Evolutionary conservation across 2,888 invertebrate genomes (phyloP).

Genomic region (Athripsodes cinereus): DNA sequence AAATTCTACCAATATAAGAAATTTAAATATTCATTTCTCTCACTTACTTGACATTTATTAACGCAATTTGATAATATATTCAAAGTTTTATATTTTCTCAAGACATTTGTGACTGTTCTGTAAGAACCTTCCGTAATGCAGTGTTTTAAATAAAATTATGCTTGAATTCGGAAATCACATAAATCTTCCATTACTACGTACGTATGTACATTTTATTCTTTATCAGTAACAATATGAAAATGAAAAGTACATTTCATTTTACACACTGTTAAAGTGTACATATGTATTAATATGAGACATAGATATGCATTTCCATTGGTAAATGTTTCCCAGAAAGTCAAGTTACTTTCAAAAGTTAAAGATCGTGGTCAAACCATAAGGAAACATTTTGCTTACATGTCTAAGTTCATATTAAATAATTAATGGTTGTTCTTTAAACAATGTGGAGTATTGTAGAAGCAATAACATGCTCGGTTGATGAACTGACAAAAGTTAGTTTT

Average conservation of each 20-base stretch:
- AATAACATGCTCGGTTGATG: not conserved
- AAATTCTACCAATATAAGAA: conserved; percentile 2
- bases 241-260: no score
- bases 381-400: not conserved
- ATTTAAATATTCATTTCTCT: not conserved
- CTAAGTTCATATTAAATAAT: conserved; percentile 1
- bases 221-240: no score
- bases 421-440: not conserved
- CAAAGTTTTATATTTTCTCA: no score
- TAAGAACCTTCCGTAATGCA: no score
- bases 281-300: no score
- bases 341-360: not conserved
- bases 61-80: not conserved
- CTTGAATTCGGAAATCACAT: no score
- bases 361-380: not conserved
- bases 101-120: not conserved
- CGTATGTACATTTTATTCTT: no score
- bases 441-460: not conserved
- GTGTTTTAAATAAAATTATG: no score
- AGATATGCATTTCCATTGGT: no score
- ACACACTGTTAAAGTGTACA: no score
- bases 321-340: no score
- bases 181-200: no score
- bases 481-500: conserved; percentile 1
- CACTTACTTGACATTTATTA: conserved; percentile 4